Percentiles rank a stretch among this genome's conserved stretches.
Evolutionary conservation across 2,113 vertebrate genomes (phyloP).

Genomic region (Chamaetylas fuelleborni): DNA sequence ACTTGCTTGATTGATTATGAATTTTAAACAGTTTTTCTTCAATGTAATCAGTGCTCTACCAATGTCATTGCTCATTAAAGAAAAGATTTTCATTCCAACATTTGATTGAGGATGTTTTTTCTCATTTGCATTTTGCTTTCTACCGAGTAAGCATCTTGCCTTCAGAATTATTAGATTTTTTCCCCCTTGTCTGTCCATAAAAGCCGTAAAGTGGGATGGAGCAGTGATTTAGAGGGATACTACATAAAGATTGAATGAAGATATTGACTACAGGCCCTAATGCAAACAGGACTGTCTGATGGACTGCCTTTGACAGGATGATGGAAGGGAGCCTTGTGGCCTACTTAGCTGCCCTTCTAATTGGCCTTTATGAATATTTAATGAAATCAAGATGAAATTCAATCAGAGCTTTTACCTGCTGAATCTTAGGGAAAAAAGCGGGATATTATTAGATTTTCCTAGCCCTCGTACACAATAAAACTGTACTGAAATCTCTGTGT

Average conservation of each 20-base stretch:
- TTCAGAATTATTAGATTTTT: slow-evolving; percentile 73
- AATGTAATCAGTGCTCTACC: slow-evolving; percentile 81
- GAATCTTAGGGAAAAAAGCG: slow-evolving; percentile 74
- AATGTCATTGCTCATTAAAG: slow-evolving; percentile 80
- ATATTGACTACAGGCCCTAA: slow-evolving; percentile 75
- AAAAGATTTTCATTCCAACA: slow-evolving; percentile 80
- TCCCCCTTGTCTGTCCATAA: slow-evolving; percentile 62
- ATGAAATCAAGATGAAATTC: slow-evolving; percentile 92
- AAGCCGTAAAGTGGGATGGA: slow-evolving; percentile 64
- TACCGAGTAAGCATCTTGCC: slow-evolving; percentile 76
- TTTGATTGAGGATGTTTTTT: slow-evolving; percentile 80
- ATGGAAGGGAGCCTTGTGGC: slow-evolving; percentile 81
- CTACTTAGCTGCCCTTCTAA: slow-evolving; percentile 90
- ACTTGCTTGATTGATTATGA: slow-evolving; percentile 82
- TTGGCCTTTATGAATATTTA: slow-evolving; percentile 98
- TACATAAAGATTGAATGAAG: slow-evolving; percentile 77
- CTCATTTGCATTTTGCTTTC: slow-evolving; percentile 81
- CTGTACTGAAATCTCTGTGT: slow-evolving; percentile 63
- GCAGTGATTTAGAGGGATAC: slow-evolving; percentile 73
- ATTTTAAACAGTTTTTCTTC: slow-evolving; percentile 83
- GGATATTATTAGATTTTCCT: slow-evolving; percentile 80
- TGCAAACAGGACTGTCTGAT: slow-evolving; percentile 76
- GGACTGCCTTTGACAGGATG: slow-evolving; percentile 81
- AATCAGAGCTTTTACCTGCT: slow-evolving; percentile 90
- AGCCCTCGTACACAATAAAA: slow-evolving; percentile 64